Evolutionary conservation across 2,888 invertebrate genomes (phyloP).

Genomic region (Pheosia tremula): DNA sequence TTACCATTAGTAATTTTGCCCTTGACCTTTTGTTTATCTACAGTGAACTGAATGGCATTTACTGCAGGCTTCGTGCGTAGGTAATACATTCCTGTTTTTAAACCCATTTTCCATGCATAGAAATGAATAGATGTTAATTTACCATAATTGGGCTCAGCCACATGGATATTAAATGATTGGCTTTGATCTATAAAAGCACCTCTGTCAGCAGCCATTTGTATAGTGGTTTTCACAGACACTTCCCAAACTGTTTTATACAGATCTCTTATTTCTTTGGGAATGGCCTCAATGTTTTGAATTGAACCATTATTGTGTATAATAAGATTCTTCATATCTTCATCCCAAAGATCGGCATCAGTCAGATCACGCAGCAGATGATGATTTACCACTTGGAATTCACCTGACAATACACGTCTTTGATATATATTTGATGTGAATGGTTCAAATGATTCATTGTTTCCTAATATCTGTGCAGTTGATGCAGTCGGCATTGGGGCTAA

Average conservation of each 20-base stretch:
- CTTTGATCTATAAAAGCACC: conserved; percentile 99
- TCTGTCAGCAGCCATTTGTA: conserved; percentile 98
- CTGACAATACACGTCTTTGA: conserved; percentile 95
- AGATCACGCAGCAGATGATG: conserved; percentile 97
- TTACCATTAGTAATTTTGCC: conserved; percentile 53
- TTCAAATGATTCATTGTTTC: conserved; percentile 99
- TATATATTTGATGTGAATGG: conserved; percentile 99
- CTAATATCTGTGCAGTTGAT: conserved; percentile 99
- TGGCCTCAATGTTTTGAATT: conserved; percentile 93
- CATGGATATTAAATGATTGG: conserved; percentile 98
- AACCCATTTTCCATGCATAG: conserved; percentile 97
- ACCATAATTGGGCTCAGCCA: conserved; percentile 96
- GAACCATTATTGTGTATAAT: conserved; percentile 97
- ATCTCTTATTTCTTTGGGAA: conserved; percentile 93
- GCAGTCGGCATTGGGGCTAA: conserved; percentile 99
- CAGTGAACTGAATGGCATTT: conserved; percentile 98
- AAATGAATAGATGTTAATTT: conserved; percentile 99
- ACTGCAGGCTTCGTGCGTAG: conserved; percentile 98
- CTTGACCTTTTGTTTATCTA: conserved; percentile 89
- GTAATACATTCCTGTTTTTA: conserved; percentile 99
- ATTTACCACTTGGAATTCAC: conserved; percentile 98
- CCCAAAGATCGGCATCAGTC: conserved; percentile 96
- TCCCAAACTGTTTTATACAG: conserved; percentile 99
- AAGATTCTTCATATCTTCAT: conserved; percentile 97
- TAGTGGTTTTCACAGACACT: conserved; percentile 95